Conservation (phyloP, 2,888 invertebrate genomes). For the Trissolcus brochymenae region DNA sequence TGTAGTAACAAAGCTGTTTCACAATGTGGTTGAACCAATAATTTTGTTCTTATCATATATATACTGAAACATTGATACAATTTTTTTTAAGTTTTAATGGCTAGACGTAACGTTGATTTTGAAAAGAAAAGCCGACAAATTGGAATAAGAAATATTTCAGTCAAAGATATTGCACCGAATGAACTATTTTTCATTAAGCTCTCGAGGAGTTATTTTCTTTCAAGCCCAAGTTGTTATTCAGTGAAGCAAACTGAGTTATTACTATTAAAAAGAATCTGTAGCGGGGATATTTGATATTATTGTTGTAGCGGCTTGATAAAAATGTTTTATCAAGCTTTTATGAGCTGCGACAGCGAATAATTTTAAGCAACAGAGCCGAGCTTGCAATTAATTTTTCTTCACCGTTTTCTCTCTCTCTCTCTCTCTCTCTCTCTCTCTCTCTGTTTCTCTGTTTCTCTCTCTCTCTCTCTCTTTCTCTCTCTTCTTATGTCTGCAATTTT, state of each 20-base stretch:
- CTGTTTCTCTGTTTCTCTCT: too few relatives aligned
- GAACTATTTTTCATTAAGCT: conserved; percentile 41
- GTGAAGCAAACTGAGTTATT: conserved; percentile 27
- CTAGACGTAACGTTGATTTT: neutral
- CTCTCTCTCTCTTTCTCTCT: too few relatives aligned
- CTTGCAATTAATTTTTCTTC: conserved; percentile 24
- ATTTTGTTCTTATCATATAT: neutral
- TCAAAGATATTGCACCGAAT: conserved; percentile 14
- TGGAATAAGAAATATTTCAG: conserved; percentile 1
- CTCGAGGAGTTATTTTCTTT: conserved; percentile 29
- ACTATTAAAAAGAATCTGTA: conserved; percentile 37
- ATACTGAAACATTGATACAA: neutral
- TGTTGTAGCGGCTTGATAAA: conserved; percentile 19
- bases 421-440: neutral
- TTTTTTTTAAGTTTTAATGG: neutral
- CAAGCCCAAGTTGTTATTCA: conserved; percentile 23
- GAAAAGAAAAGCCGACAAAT: conserved; percentile 3
- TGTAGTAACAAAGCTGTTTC: neutral
- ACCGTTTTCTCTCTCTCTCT: neutral
- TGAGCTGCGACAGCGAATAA: conserved; percentile 6
- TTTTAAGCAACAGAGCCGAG: conserved; percentile 8
- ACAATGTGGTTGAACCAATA: neutral
- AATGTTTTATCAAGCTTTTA: conserved; percentile 23
- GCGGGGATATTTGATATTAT: conserved; percentile 26
- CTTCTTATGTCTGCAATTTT: conserved; percentile 16